Base-by-base conservation (phyloP, 1,140 invertebrate genomes). In the Platyscapa corneri region DNA sequence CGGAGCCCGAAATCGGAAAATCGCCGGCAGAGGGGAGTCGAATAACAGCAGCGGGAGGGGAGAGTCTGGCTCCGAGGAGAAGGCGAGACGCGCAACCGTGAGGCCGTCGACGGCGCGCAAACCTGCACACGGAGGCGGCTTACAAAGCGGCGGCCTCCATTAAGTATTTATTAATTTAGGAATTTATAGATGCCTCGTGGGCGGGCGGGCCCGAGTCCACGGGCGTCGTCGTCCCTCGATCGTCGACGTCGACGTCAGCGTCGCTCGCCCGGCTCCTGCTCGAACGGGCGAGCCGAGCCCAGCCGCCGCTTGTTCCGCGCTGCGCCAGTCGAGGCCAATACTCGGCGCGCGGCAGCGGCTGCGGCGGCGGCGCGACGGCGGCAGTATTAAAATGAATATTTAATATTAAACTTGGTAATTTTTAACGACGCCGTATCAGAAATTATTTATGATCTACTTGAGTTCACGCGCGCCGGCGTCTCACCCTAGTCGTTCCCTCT, bases 151-250 rank as follows among this genome's bases (percentile, higher is more conserved):
- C 90, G 90, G 90, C 90, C 90, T 89, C 92, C 92, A 93, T 93
- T 93, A 93, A 88, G 90, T 93, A 93, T 93, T 93, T 93, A 93
- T 93, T 93, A 93, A 93, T 93, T 93, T 92, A 93, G 90, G 91
- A 93, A 93, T 93, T 93, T 93, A 93, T 93, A 93, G 92, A 90
- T 91, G 91, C 92, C 92, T 92, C 91, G 90, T 93, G 92, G 92
- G 91, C 90, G 92, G 92, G 91, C 90, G 90, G 89, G 87, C 89
- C 89, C 90, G 85, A 76, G 65, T 86, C 87, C 85, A 87, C 86
- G 88, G 88, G 46, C 86, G 87, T 84, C 84, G 83, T 86, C 83
- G 87, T 85, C 76, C 56, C 10, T 20, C 56, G 3, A 20, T 42
- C 81, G 37, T 86, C 84, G 80, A 84, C 77, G 56, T 88, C 87